A percentile compares a stretch with the other conserved stretches of the same genome.
These are phyloP conservation scores for Sinohyriopsis cumingii DNA, from an alignment of 2,888 invertebrate genomes.

Conservation along the genomic window DNA sequence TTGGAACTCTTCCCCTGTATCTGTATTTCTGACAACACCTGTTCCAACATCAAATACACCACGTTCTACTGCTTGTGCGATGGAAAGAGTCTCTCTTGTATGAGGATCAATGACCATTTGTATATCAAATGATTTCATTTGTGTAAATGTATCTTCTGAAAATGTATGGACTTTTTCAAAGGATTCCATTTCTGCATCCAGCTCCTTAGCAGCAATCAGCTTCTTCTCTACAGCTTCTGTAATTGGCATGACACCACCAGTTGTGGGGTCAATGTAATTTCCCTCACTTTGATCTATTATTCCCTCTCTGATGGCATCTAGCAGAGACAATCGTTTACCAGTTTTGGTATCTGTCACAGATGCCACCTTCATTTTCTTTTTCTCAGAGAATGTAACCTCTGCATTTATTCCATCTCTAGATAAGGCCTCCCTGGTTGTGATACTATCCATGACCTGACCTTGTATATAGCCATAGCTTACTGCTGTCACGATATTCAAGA, in stretches of 20 bases:
- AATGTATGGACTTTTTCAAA: slow-evolving; percentile 39
- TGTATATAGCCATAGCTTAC: slow-evolving; percentile 80
- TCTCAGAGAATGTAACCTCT: slow-evolving; percentile 60
- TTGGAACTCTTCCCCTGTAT: slow-evolving; percentile 53
- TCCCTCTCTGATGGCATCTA: slow-evolving; percentile 79
- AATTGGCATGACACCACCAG: slow-evolving; percentile 86
- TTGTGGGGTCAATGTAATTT: slow-evolving; percentile 79
- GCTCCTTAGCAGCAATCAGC: slow-evolving; percentile 79
- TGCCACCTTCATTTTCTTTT: slow-evolving; percentile 58
- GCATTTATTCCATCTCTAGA: slow-evolving; percentile 54
- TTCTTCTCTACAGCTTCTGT: slow-evolving; percentile 92
- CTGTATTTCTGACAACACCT: slow-evolving; percentile 38
- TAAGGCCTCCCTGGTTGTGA: slow-evolving; percentile 54
- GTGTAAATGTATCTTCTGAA: slow-evolving; percentile 45
- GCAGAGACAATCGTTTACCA: slow-evolving; percentile 86
- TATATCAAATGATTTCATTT: slow-evolving; percentile 47
- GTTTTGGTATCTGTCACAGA: slow-evolving; percentile 79
- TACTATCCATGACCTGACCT: slow-evolving; percentile 56
- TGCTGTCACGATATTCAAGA: slow-evolving; percentile 87
- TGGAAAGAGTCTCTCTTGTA: slow-evolving; percentile 84
- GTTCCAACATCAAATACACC: slow-evolving; percentile 41
- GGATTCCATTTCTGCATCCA: slow-evolving; percentile 41
- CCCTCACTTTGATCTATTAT: slow-evolving; percentile 76
- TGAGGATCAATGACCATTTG: slow-evolving; percentile 79
- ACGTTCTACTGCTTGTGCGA: slow-evolving; percentile 80